Base-by-base conservation (phyloP, 2,113 vertebrate genomes). In the Indicator maculatus region DNA sequence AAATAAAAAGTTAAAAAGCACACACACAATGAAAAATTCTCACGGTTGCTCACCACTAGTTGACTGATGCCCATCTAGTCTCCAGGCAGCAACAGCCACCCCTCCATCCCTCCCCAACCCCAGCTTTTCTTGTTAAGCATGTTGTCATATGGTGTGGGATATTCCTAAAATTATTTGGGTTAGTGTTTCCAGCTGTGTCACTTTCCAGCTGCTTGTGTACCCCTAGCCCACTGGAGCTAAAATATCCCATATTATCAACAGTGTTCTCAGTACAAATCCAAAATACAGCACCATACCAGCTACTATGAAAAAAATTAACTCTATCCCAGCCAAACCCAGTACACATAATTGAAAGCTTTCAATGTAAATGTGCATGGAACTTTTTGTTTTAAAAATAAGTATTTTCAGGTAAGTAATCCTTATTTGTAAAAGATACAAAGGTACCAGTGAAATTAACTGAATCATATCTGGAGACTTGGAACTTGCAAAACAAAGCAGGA, bases 171-270 rank as follows among this genome's bases (percentile, higher is more conserved):
- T 85, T 41, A 55, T 1, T 56, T 72, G 27, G 9, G 13, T 64
- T 41, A 45, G 15, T 10, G 3, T n/a, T 83, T 18, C 17, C 16
- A 60, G 18, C 44, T 83, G 30, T 75, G 71, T 59, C 13, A 39
- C 26, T 17, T 66, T 16, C 5, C 30, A 87, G 31, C 36, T 73
- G 19, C 53, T 52, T 53, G 9, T n/a, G 7, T 4, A 16, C 6
- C 8, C 28, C 7, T 5, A 61, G n/a, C 41, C 44, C 11, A 4
- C 38, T 71, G 4, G 44, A 41, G 16, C 12, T 65, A 11, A 36
- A 69, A 26, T 5, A 9, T 2, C 12, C 7, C 2, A 6, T 27
- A 5, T n/a, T 44, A n/a, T 14, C 23, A 59, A 6, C 5, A 3
- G 21, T 13, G 5, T 27, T 78, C 52, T 88, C 12, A 20, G 61